Percentiles rank a stretch among this genome's conserved stretches.
These are phyloP conservation scores for Lithobates sylvaticus DNA, from an alignment of 2,797 vertebrate genomes.

Conservation along the genomic window DNA sequence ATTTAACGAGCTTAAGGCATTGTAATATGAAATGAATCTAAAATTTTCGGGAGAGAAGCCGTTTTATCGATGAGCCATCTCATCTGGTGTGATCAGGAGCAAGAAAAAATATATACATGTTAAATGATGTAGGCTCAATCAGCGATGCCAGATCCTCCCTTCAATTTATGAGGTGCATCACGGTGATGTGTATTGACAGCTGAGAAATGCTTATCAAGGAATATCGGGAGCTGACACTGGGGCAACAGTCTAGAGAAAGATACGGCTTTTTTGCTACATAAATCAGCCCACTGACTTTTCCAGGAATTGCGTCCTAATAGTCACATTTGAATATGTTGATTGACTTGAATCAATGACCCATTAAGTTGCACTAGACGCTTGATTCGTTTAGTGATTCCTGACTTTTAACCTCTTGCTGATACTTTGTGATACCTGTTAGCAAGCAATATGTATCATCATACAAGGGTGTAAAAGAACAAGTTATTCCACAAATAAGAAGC, in stretches of 20 bases:
- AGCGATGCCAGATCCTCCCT: conserved; percentile 10
- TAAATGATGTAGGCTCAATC: conserved; percentile 28
- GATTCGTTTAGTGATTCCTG: conserved; percentile 44
- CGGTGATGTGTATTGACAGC: conserved; percentile 43
- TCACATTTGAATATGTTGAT: conserved; percentile 61
- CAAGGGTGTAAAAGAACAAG: background rate
- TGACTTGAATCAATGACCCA: conserved; percentile 61
- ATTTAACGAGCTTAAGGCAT: background rate
- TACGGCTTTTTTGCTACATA: conserved; percentile 50
- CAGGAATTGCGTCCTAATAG: conserved; percentile 58
- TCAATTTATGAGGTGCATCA: conserved; percentile 44
- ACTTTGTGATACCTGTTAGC: conserved; percentile 9
- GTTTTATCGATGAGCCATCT: conserved; percentile 30
- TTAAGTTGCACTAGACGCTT: conserved; percentile 50
- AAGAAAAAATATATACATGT: conserved; percentile 39
- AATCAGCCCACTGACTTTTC: conserved; percentile 55
- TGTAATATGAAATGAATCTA: conserved; percentile 21
- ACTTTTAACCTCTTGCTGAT: conserved; percentile 43
- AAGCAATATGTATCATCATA: background rate
- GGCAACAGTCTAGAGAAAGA: conserved; percentile 22
- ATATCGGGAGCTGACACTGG: conserved; percentile 39
- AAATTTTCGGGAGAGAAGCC: background rate
- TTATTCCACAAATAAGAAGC: background rate
- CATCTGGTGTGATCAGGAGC: conserved; percentile 13
- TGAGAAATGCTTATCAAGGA: conserved; percentile 40